Evolutionary conservation across 2,888 invertebrate genomes (phyloP).

Genomic region (Oxycera nigricornis): DNA sequence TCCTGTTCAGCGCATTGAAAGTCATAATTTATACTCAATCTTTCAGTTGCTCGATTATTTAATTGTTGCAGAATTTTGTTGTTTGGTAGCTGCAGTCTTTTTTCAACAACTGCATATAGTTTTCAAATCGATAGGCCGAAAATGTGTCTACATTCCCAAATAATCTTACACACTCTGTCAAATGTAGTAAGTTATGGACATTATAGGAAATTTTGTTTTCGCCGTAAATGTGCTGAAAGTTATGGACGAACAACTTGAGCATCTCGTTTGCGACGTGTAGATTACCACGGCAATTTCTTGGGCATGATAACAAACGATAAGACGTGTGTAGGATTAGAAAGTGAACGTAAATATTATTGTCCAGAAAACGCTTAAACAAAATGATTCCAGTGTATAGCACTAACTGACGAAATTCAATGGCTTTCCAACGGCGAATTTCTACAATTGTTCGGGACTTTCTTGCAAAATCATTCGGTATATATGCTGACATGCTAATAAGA

Average conservation of each 20-base stretch:
- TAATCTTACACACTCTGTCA: background rate
- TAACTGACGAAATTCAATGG: conserved; percentile 19
- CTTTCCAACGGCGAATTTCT: background rate
- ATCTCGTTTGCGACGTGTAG: conserved; percentile 7
- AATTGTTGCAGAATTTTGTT: conserved; percentile 1
- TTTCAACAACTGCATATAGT: background rate
- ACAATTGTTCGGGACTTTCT: conserved; percentile 9
- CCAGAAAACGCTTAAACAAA: conserved; percentile 10
- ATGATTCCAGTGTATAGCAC: conserved; percentile 35
- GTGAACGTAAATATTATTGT: conserved; percentile 23
- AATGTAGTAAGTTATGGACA: background rate
- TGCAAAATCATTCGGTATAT: conserved; percentile 40
- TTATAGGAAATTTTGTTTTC: conserved; percentile 8
- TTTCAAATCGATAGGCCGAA: conserved; percentile 7
- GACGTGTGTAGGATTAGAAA: conserved; percentile 26
- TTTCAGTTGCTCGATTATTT: too few relatives aligned
- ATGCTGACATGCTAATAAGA: background rate
- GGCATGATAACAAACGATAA: background rate
- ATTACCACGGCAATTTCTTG: background rate
- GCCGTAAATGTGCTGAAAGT: conserved; percentile 12
- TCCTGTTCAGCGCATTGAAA: too few relatives aligned
- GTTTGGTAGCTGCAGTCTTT: background rate
- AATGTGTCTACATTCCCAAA: conserved; percentile 7
- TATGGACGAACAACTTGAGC: conserved; percentile 6
- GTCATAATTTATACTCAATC: too few relatives aligned